A percentile compares a stretch with the other conserved stretches of the same genome.
Conservation (phyloP, 2,888 invertebrate genomes). For the Uloborus plumipes region DNA sequence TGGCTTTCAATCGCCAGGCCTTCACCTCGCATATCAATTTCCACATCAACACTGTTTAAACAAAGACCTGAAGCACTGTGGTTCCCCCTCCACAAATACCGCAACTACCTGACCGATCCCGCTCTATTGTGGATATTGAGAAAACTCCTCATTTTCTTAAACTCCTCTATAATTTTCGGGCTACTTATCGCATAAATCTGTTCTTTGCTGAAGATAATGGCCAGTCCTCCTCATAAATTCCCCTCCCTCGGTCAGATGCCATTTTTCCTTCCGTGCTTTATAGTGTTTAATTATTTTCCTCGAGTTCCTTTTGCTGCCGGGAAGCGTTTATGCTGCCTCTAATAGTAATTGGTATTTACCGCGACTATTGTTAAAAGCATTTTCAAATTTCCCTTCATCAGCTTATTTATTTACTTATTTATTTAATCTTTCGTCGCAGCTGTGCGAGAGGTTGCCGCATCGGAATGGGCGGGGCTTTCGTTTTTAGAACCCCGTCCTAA, state of each 20-base stretch:
- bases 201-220: not conserved
- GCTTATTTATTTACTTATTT: too few relatives aligned
- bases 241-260: too few relatives aligned
- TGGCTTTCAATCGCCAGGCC: conserved; percentile 21
- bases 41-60: conserved; percentile 51
- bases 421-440: too few relatives aligned
- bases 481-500: too few relatives aligned
- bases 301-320: not conserved
- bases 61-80: conserved; percentile 13
- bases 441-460: too few relatives aligned
- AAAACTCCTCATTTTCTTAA: conserved; percentile 18
- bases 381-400: not conserved
- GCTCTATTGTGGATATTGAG: not conserved
- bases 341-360: conserved; percentile 25
- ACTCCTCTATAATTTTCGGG: conserved; percentile 32
- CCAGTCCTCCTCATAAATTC: too few relatives aligned
- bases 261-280: not conserved
- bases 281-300: conserved; percentile 6
- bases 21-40: conserved; percentile 38
- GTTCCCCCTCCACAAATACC: not conserved
- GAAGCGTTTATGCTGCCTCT: not conserved
- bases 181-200: conserved; percentile 48
- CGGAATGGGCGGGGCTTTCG: too few relatives aligned
- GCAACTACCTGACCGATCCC: not conserved
- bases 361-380: conserved; percentile 13